Percentiles rank a stretch among this genome's conserved stretches.
Conservation (phyloP, 2,888 invertebrate genomes). For the Drosophila buzzatii region DNA sequence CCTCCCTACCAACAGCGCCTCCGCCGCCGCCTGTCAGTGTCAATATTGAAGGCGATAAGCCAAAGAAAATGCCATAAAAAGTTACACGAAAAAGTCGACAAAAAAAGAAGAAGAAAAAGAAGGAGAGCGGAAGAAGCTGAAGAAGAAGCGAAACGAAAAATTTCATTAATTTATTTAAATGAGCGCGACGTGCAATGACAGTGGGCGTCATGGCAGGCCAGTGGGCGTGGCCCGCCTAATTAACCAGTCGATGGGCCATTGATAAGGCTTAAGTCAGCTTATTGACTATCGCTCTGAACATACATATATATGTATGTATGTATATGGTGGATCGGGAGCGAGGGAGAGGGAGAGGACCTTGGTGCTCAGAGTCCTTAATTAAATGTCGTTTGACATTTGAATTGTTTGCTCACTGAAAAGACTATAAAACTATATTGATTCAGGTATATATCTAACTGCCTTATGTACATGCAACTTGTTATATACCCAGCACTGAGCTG, state of each 20-base stretch:
- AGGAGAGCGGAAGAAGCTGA: conserved; percentile 8
- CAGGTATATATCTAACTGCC: neutral
- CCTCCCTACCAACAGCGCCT: neutral
- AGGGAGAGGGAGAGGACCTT: neutral
- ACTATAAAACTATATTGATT: conserved; percentile 7
- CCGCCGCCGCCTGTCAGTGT: conserved; percentile 38
- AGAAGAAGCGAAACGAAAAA: conserved; percentile 57
- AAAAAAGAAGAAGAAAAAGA: neutral
- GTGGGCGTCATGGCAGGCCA: conserved; percentile 44
- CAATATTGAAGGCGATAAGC: conserved; percentile 72
- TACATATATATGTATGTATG: too few relatives aligned
- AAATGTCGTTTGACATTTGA: conserved; percentile 72
- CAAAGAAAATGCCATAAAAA: conserved; percentile 63
- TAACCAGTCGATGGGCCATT: conserved; percentile 64
- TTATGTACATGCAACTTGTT: neutral
- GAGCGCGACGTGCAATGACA: conserved; percentile 72
- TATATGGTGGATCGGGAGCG: too few relatives aligned
- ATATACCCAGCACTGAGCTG: neutral
- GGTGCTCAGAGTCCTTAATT: conserved; percentile 55
- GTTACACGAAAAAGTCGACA: conserved; percentile 19
- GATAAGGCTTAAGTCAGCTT: conserved; percentile 51
- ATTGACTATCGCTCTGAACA: conserved; percentile 9
- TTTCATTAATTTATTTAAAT: conserved; percentile 77
- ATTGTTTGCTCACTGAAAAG: conserved; percentile 57
- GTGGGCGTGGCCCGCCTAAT: conserved; percentile 60